These are phyloP conservation scores for Miltochrista miniata DNA, from an alignment of 2,888 invertebrate species.

Conservation along the genomic window DNA sequence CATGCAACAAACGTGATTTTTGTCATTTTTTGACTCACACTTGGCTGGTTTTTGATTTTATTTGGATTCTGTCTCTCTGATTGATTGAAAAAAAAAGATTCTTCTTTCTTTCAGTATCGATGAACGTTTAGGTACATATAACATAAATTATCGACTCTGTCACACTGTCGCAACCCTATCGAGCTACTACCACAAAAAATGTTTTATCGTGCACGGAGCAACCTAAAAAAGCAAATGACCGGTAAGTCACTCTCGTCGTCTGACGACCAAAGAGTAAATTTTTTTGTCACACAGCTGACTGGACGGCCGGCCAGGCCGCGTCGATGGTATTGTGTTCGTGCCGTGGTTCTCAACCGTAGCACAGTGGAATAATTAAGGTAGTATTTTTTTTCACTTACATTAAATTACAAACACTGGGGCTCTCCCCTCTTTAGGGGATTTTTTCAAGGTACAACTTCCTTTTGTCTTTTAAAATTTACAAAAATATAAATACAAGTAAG, in stretches of 20 bases:
- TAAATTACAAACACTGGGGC: too few relatives aligned
- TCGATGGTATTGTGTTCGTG: constrained; percentile 53
- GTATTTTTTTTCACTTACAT: too few relatives aligned
- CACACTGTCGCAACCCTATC: constrained; percentile 42
- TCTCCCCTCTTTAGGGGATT: too few relatives aligned
- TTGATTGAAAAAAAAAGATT: too few relatives aligned
- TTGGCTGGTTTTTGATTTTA: too few relatives aligned
- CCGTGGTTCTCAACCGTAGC: constrained; percentile 44
- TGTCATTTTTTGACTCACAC: too few relatives aligned
- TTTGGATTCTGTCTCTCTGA: too few relatives aligned
- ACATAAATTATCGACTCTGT: constrained; percentile 42
- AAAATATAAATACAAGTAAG: too few relatives aligned
- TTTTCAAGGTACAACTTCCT: too few relatives aligned
- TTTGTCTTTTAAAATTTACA: too few relatives aligned
- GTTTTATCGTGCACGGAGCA: constrained; percentile 79
- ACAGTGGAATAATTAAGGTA: not conserved
- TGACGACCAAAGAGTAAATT: constrained; percentile 66
- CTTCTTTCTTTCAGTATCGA: not conserved
- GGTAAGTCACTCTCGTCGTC: constrained; percentile 79
- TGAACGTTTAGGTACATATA: constrained; percentile 15
- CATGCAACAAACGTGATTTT: too few relatives aligned
- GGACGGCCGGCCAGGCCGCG: constrained; percentile 48
- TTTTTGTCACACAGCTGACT: constrained; percentile 75
- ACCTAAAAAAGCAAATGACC: constrained; percentile 80
- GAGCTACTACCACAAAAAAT: constrained; percentile 82